Evolutionary conservation across 2,113 vertebrate species (phyloP).

Genomic region (Halichoerus grypus): DNA sequence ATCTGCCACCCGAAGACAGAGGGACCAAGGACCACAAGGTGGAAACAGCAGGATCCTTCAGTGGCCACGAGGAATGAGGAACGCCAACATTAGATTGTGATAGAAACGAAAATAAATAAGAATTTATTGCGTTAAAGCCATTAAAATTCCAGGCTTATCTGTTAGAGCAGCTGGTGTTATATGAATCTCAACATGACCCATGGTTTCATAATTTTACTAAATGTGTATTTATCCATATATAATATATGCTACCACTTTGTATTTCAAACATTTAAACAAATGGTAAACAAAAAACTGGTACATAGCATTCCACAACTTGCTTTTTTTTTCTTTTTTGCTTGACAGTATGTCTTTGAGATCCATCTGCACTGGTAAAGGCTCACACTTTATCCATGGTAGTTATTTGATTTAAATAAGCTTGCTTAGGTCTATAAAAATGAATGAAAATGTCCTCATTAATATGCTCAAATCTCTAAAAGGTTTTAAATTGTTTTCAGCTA

Average conservation of each 20-base stretch:
- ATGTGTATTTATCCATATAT: not conserved
- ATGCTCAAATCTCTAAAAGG: not conserved
- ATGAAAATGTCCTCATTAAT: conserved; percentile 10
- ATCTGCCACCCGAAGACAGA: not conserved
- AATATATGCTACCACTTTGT: not conserved
- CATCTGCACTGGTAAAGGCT: not conserved
- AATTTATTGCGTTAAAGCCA: not conserved
- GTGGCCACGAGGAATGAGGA: not conserved
- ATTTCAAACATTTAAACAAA: not conserved
- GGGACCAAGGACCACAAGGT: not conserved
- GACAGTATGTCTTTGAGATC: not conserved
- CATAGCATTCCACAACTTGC: not conserved
- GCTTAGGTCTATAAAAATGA: not conserved
- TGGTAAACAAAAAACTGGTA: not conserved
- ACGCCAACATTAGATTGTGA: not conserved
- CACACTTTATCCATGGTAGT: not conserved
- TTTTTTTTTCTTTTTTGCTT: not conserved
- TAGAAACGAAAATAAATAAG: not conserved
- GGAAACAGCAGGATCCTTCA: too few relatives aligned
- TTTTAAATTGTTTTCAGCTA: conserved; percentile 2
- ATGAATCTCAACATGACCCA: not conserved
- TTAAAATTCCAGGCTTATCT: not conserved
- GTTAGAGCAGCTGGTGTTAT: not conserved
- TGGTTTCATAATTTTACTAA: not conserved
- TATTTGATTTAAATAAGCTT: conserved; percentile 54